A percentile compares a stretch with the other conserved stretches of the same genome.
phyloP scores from a whole-genome alignment of 2,888 invertebrate genomes.

The Lasioglossum villosulum region DNA sequence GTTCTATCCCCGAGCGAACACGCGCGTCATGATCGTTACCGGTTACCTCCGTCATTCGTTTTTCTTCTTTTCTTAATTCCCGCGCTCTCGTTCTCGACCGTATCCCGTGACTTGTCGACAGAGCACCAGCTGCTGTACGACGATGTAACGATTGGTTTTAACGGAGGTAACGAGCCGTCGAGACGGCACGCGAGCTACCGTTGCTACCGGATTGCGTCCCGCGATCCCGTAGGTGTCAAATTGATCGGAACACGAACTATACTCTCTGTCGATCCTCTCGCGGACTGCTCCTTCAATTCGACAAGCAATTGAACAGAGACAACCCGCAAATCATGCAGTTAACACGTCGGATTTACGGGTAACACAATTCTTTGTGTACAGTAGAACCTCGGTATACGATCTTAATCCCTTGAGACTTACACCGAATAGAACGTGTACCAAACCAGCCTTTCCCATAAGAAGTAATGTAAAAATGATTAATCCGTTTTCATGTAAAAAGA shows the following conservation, averaged over 20 bases:
- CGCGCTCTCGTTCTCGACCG: background rate
- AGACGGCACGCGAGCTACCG: slow-evolving; percentile 2
- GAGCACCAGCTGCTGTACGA: background rate
- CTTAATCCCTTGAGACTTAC: too few species aligned
- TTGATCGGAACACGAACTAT: background rate
- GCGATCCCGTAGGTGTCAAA: background rate
- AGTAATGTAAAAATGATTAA: too few species aligned
- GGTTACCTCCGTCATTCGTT: background rate
- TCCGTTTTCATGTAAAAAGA: too few species aligned
- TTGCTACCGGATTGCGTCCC: background rate
- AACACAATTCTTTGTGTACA: too few species aligned
- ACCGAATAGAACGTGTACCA: too few species aligned
- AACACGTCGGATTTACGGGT: too few species aligned
- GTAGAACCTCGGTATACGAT: too few species aligned
- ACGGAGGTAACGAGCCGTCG: background rate
- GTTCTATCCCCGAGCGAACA: slow-evolving; percentile 32
- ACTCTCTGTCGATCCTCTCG: too few species aligned
- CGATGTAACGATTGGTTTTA: background rate
- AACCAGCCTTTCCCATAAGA: too few species aligned
- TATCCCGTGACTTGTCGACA: slow-evolving; percentile 7
- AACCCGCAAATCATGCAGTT: too few species aligned
- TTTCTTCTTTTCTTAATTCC: background rate
- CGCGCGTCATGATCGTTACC: slow-evolving; percentile 6
- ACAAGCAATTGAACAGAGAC: too few species aligned
- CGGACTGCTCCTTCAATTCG: too few species aligned